Base-by-base conservation (phyloP, 2,888 invertebrate species). In the Drosophila colorata region DNA sequence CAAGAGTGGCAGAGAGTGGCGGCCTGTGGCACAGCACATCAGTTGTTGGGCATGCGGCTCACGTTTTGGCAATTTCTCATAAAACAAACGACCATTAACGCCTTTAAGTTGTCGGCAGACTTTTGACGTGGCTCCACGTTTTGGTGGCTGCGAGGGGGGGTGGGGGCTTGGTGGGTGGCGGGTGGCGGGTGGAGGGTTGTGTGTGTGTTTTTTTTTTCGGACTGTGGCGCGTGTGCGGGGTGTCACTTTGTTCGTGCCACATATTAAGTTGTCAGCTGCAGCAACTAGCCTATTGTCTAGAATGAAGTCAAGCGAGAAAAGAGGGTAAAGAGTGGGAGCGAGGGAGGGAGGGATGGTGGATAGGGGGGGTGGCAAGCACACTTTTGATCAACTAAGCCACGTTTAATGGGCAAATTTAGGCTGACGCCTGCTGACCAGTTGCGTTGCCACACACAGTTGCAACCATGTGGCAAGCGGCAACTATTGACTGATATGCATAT, bases 11-110 rank as follows among this genome's bases (percentile, higher is more conserved):
- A 23, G 20, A 25, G 58, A 37, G 48, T 20, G 53, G 46, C 60
- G 51, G 57, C 52, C 40, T 44, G 18, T 72, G 56, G 53, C 60
- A 44, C 49, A 44, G 35, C 35, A 46, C 64, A 64, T 52, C 58
- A 52, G 33, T 33, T 57, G 23, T 74, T 68, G 63, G 43, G 38
- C 58, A 91, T 91, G 88, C 91, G 52, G 72, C 80, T 85, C 91
- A 91, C 91, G 91, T 90, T 90, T 91, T 87, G 80, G 90, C 91
- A 91, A 91, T 91, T 91, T 91, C 91, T 91, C 91, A 91, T 91
- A 91, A 90, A 91, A 91, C 91, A 91, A 90, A 91, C 90, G 90
- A 90, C 90, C 91, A 90, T 90, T 91, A 90, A 90, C 90, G 91
- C 87, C 90, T 88, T 88, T 86, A 84, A 84, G 83, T 84, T 84